These are phyloP conservation scores for Neolamprologus sp. DNA, from an alignment of 2,113 vertebrate species.

Conservation along the genomic window DNA sequence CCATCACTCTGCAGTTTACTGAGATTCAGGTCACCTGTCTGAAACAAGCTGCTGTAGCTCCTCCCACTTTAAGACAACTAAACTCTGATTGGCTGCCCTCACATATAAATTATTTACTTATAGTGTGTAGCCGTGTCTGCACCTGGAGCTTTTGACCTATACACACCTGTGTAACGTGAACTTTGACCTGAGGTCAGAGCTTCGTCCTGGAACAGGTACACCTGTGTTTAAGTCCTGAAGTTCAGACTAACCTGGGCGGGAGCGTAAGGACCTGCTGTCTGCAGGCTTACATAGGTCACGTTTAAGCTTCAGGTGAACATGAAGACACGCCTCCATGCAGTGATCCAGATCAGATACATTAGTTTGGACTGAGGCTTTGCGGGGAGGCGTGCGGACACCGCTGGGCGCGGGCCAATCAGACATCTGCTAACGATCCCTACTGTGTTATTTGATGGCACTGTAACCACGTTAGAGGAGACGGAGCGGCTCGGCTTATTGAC, in stretches of 20 bases:
- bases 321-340: not conserved
- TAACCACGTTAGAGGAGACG: conserved; percentile 30
- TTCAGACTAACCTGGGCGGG: not conserved
- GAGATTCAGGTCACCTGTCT: not conserved
- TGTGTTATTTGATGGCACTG: conserved; percentile 32
- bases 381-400: not conserved
- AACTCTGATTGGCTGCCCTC: not conserved
- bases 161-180: not conserved
- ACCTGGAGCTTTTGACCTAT: not conserved
- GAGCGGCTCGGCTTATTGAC: conserved; percentile 35
- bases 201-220: not conserved
- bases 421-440: conserved; percentile 6
- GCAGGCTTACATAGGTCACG: not conserved
- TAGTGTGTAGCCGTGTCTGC: not conserved
- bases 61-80: not conserved
- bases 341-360: not conserved
- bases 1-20: not conserved
- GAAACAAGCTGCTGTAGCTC: not conserved
- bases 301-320: not conserved
- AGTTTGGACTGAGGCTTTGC: not conserved
- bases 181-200: not conserved
- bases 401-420: conserved; percentile 22
- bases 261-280: not conserved
- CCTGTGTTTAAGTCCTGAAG: not conserved
- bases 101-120: not conserved